Evolutionary conservation across 2,113 vertebrate genomes (phyloP).

Genomic region (human): DNA sequence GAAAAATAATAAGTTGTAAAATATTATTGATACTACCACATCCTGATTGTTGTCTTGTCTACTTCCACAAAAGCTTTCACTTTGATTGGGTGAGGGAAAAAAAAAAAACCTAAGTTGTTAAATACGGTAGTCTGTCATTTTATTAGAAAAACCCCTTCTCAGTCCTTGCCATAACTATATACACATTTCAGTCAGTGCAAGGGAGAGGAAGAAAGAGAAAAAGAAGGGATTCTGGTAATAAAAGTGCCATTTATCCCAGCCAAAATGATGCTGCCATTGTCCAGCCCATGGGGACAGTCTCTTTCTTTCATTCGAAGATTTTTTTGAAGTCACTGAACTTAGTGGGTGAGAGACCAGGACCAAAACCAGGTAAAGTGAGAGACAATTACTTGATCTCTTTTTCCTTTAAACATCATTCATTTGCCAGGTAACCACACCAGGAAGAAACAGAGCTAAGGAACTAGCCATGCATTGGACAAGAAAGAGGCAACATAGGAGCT

Average conservation of each 20-base stretch:
- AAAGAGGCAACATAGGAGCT: not conserved
- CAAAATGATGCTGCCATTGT: not conserved
- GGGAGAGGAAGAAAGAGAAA: not conserved
- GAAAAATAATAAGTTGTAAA: not conserved
- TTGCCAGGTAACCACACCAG: not conserved
- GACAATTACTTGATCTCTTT: not conserved
- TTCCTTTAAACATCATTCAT: not conserved
- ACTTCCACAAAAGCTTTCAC: conserved; percentile 37
- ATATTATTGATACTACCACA: conserved; percentile 20
- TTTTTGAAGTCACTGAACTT: not conserved
- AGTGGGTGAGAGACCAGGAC: not conserved
- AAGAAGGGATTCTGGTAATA: not conserved
- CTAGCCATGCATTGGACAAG: not conserved
- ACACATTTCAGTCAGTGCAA: not conserved
- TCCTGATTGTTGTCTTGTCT: conserved; percentile 8
- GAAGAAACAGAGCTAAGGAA: not conserved
- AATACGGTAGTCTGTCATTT: not conserved
- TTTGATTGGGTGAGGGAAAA: not conserved
- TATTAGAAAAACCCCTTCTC: not conserved
- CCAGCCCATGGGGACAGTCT: not conserved
- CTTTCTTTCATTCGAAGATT: not conserved
- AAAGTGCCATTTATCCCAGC: not conserved
- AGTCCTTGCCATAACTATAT: not conserved
- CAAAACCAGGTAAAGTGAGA: not conserved
- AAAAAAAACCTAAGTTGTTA: not conserved